These are phyloP conservation scores for Spheniscus mendiculus DNA, from an alignment of 2,113 vertebrate species.

Conservation along the genomic window DNA sequence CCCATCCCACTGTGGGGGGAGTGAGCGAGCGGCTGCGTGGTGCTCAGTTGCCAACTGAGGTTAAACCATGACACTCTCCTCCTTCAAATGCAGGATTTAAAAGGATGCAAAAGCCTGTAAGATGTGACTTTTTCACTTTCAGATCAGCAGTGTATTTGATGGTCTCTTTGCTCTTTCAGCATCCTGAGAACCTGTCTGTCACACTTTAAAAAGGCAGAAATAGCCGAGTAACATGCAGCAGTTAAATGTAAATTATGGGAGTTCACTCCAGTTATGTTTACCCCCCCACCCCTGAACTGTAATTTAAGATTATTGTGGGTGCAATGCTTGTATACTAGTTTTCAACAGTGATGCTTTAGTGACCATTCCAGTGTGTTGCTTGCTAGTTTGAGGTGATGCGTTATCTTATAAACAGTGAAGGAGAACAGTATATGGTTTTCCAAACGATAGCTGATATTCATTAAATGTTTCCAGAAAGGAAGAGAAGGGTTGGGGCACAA, in stretches of 20 bases:
- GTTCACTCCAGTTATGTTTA: not conserved
- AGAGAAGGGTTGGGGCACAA: not conserved
- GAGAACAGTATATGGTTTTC: not conserved
- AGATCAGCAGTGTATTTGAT: not conserved
- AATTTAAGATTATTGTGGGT: not conserved
- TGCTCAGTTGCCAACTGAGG: no score
- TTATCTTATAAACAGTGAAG: not conserved
- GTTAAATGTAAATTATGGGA: not conserved
- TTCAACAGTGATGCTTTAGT: not conserved
- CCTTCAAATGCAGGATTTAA: not conserved
- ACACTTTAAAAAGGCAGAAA: not conserved
- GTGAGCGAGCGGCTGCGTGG: no score
- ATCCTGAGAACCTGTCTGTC: not conserved
- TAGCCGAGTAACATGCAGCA: not conserved
- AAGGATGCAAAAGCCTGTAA: not conserved
- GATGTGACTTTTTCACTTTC: not conserved
- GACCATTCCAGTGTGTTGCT: not conserved
- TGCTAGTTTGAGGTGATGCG: not conserved
- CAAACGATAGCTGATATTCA: not conserved
- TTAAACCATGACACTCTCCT: no score
- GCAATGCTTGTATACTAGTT: not conserved
- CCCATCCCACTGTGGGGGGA: no score
- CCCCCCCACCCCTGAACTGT: not conserved
- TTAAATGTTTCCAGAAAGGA: not conserved
- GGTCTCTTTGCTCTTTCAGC: not conserved